These are phyloP conservation scores for Parotia lawesii DNA, from an alignment of 2,113 vertebrate species.

Conservation along the genomic window DNA sequence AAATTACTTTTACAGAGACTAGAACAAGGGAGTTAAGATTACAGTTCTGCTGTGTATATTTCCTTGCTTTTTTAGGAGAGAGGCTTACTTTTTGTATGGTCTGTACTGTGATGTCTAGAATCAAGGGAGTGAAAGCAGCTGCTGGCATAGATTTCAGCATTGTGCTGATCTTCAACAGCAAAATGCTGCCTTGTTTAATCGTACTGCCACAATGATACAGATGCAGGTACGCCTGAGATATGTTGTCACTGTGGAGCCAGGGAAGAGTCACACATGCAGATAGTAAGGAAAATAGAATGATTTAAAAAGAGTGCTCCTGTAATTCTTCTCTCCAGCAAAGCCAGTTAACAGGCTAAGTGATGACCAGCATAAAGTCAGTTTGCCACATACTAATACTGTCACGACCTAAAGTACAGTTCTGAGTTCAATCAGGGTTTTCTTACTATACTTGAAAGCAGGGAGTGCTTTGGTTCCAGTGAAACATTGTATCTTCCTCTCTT, in stretches of 20 bases:
- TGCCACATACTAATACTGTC: not conserved
- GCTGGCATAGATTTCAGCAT: not conserved
- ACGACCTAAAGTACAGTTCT: not conserved
- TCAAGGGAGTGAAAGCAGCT: not conserved
- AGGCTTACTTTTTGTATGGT: not conserved
- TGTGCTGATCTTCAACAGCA: not conserved
- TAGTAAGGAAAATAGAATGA: not conserved
- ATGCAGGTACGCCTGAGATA: fast-evolving
- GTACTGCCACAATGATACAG: not conserved
- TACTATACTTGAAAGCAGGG: not conserved
- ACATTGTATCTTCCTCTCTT: not conserved
- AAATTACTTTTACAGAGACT: not conserved
- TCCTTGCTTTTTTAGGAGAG: not conserved
- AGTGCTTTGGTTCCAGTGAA: not conserved
- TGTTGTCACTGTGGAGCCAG: not conserved
- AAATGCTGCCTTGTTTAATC: not conserved
- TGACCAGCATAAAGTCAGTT: not conserved
- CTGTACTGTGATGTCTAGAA: not conserved
- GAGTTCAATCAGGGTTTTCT: not conserved
- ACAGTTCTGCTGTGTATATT: not conserved
- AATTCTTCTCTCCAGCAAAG: not conserved
- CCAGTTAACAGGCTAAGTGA: not conserved
- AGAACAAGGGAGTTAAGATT: not conserved
- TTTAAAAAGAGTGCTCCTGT: not conserved
- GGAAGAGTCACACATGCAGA: not conserved